Base-by-base conservation (phyloP, 2,113 vertebrate species). In the Rhynchopsitta pachyrhyncha region DNA sequence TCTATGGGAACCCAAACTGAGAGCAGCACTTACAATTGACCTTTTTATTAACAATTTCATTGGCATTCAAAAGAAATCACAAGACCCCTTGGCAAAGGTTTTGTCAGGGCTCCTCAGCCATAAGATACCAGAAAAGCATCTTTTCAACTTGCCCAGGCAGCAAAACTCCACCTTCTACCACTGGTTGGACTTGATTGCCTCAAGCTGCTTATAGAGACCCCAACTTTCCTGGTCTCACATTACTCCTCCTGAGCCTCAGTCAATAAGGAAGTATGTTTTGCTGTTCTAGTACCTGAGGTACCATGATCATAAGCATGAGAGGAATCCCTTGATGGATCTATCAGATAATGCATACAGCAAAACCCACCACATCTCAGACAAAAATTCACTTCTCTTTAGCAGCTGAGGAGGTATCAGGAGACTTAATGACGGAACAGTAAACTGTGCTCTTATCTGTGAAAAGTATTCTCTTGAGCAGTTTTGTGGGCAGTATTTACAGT, bases 181-280 rank as follows among this genome's bases (percentile, higher is more conserved):
- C 35, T 8, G 9, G 33, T 2, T 66, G 37, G n/a, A n/a, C 42
- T 50, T 3, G 0, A 9, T 8, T 75, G 49, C 19, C 66, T 66
- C n/a, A 77, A n/a, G 5, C 17, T 46, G 29, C 31, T 53, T 4
- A 16, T 29, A 28, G 13, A 64, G 20, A 29, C 29, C 5, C 1
- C 0, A 0, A 17, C 7, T 22, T 13, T 22, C 27, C 49, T 13
- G 7, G 5, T 33, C 27, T 46, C 39, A 35, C 1, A 0, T 11
- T 6, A 49, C 33, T 23, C 47, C 49, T 44, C 33, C 0, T 10
- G 31, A 24, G 4, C 33, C 22, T n/a, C 59, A 15, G 42, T 35
- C 63, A 29, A 18, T 1, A 29, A 24, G 18, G 41, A 78, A 41
- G n/a, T 23, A 19, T 13, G 22, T 31, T 13, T 23, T 74, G 7